These are phyloP conservation scores for Tanypteryx hageni DNA, from an alignment of 2,888 invertebrate species.

Conservation along the genomic window DNA sequence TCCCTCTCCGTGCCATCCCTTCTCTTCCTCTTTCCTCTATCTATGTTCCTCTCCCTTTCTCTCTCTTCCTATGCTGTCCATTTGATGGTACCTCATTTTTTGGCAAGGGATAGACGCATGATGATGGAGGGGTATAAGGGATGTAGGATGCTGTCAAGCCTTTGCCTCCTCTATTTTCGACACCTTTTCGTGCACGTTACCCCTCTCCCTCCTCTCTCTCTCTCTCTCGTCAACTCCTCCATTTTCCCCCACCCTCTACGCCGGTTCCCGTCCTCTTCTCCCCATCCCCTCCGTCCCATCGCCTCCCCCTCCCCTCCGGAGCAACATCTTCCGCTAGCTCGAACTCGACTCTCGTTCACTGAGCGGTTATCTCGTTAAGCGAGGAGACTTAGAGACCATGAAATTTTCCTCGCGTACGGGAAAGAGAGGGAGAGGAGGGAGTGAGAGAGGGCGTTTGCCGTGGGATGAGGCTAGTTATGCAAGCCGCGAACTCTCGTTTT, in stretches of 20 bases:
- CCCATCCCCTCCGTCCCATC: background rate
- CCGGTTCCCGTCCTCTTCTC: background rate
- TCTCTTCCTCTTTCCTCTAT: background rate
- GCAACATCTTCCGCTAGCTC: background rate
- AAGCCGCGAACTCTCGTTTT: slow-evolving; percentile 3
- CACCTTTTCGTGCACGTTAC: background rate
- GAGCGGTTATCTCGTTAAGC: background rate
- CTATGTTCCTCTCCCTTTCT: background rate
- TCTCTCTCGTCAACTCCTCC: background rate
- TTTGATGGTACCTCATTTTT: background rate
- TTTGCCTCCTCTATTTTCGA: background rate
- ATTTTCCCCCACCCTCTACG: background rate
- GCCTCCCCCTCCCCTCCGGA: background rate
- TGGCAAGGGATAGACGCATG: background rate
- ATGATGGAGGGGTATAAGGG: background rate
- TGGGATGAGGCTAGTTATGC: background rate
- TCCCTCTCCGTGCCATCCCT: background rate
- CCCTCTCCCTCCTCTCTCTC: background rate
- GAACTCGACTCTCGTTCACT: background rate
- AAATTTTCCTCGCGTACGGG: background rate
- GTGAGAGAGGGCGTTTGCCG: background rate
- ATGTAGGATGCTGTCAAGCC: no score
- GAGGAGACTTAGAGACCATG: background rate
- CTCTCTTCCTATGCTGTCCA: no score
- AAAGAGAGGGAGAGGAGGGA: background rate